These are phyloP conservation scores for Vulpes vulpes DNA, from an alignment of 2,113 vertebrate species.

Conservation along the genomic window DNA sequence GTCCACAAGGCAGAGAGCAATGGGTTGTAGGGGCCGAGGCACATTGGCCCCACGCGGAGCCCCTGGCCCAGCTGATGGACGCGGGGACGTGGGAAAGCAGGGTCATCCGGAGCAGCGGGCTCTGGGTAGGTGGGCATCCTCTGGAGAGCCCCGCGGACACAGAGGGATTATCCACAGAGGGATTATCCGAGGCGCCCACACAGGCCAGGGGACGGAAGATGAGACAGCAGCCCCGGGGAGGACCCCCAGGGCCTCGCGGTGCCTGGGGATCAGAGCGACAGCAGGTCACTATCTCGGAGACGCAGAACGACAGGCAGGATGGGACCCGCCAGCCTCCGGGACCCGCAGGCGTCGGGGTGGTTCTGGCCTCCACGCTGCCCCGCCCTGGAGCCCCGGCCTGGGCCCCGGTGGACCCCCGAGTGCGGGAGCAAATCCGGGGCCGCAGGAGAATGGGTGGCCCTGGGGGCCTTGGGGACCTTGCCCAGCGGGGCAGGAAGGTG, in stretches of 20 bases:
- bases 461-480: no score
- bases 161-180: not conserved
- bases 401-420: no score
- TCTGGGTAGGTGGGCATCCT: not conserved
- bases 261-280: fast-evolving
- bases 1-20: not conserved
- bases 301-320: not conserved
- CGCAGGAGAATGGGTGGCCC: no score
- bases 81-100: not conserved
- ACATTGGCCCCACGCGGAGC: fast-evolving
- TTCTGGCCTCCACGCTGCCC: not conserved
- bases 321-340: not conserved
- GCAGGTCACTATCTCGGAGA: not conserved
- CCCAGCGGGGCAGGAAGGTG: no score
- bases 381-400: not conserved
- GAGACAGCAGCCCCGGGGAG: not conserved
- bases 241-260: not conserved
- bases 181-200: not conserved
- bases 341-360: fast-evolving
- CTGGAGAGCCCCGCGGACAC: not conserved
- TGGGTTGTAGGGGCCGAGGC: fast-evolving
- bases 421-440: not conserved
- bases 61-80: not conserved
- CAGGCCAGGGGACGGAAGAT: not conserved
- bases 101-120: not conserved